Evolutionary conservation across 2,888 invertebrate genomes (phyloP).

Genomic region (Scaptomyza caliginosa): DNA sequence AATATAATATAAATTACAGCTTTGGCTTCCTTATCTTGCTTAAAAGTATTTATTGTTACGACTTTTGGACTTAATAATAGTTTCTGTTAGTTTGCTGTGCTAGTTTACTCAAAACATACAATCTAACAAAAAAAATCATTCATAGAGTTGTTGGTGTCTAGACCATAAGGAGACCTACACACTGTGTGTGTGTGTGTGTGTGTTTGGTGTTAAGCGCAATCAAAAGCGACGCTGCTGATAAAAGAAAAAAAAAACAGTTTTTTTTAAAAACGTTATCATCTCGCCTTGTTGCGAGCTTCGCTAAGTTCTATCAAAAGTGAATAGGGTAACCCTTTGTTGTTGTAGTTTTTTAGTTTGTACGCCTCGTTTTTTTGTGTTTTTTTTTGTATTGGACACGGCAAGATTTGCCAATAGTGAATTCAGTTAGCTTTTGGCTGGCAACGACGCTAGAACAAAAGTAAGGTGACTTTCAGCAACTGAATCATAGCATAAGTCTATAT

Average conservation of each 20-base stretch:
- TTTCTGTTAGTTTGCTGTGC: neutral
- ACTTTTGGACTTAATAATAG: neutral
- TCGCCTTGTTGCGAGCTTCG: conserved; percentile 26
- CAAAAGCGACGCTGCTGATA: conserved; percentile 1
- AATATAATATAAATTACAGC: conserved; percentile 10
- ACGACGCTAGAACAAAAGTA: conserved; percentile 45
- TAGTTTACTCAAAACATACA: neutral
- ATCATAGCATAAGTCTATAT: neutral
- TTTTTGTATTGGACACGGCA: conserved; percentile 35
- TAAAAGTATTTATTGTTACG: neutral
- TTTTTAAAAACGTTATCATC: conserved; percentile 61
- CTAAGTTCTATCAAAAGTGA: conserved; percentile 11
- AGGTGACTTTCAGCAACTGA: conserved; percentile 14
- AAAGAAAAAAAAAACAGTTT: conserved; percentile 40
- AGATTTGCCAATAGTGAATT: conserved; percentile 60
- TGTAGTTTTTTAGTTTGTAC: neutral
- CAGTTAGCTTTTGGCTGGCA: conserved; percentile 61
- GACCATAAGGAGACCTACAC: neutral
- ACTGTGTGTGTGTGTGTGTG: neutral
- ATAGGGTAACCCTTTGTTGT: conserved; percentile 35
- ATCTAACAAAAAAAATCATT: neutral
- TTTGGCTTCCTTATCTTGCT: neutral
- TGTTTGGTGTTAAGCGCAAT: conserved; percentile 1
- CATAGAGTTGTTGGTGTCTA: neutral
- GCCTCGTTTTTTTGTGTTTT: conserved; percentile 11